Evolutionary conservation across 2,113 vertebrate genomes (phyloP), one percentile per base, ranked within the genome.

Genomic region (Urocolius indicus): DNA sequence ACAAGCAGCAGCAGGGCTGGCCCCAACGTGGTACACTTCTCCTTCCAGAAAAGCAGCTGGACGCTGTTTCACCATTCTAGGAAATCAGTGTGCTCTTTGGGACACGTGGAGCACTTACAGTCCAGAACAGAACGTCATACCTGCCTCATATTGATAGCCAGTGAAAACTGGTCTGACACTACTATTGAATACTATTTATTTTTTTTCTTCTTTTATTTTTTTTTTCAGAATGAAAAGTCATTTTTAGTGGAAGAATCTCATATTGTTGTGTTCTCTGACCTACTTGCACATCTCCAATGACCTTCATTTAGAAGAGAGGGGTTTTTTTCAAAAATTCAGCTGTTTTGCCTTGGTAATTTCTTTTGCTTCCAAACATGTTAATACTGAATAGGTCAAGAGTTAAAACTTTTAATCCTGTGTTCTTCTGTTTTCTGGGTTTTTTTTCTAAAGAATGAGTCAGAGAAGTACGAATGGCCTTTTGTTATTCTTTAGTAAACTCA

Each of bases 381-480:
- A 71, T 67, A 74, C 13, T 38, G 34, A 87, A 90, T 13, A 80
- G 59, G 93, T 80, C 22, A 93, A 83, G 92, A 93, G 61, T 90
- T 96, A 94, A 96, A 92, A 38, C 26, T 55, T 54, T 81, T 83
- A 86, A 83, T 93, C 72, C 48, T 49, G 23, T 57, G 13, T 62
- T 89, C 24, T 90, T 77, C 68, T 83, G 24, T 51, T 75, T 91
- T 93, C 45, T 90, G 20, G 38, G 38, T 41, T 41, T 75, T 95
- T 92, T 89, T 91, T 80, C 78, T 94, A 54, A 71, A 48, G 21
- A 23, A 67, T 96, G 82, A 96, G 63, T 97, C 94, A 95, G 79
- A 65, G 45, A 12, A 67, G 63, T 59, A 63, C 0, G 21, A 29
- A 91, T 71, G 26, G 72, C 22, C 62, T 73, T 95, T 81, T 93